Base-by-base conservation (phyloP, 2,888 invertebrate genomes). In the Cryptocephalus primarius region DNA sequence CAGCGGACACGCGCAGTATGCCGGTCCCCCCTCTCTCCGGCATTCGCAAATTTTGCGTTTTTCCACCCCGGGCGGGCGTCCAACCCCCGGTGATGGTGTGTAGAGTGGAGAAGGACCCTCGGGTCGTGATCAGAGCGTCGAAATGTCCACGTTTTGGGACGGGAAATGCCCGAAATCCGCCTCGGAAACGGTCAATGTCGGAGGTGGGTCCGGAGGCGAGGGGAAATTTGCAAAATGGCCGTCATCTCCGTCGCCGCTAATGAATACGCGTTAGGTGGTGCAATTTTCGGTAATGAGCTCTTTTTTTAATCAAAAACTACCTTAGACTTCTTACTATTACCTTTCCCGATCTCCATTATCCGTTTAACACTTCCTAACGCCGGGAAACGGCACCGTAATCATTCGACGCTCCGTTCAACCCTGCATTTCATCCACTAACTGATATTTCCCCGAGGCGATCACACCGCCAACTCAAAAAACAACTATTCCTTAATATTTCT, bases 201-300 rank as follows among this genome's bases (percentile, higher is more conserved):
- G 62, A 58, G 61, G 59, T 49, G 58, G 55, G 57, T 36, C 12
- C 60, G 52, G 61, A 60, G 56, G 58, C 54, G 57, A 57, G 61
- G 56, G 61, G 62, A 57, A 56, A 55, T 54, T 54, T 55, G 61
- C 64, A 68, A 68, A 66, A 68, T 68, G 68, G 67, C 66, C 60
- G 65, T 65, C 59, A 57, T 60, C 60, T 55, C 53, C 56, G 50
- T 54, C 55, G 53, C 50, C 49, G 49, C 50, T 56, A 54, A 52
- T 55, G 57, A 56, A 11, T 40, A 40, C 13, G 12, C 40, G 22
- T 22, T 22, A 4, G 2, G 22, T 2, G 3, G 22, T 22, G 3
- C 44, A 44, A 45, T 44, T 53, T 47, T 40, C 36, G 13, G 32
- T 32, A 33, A 10, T 43, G 43, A 22, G 6, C 22, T 4, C 22